These are phyloP conservation scores for Atherinomorus stipes DNA, from an alignment of 2,113 vertebrate species.

Conservation along the genomic window DNA sequence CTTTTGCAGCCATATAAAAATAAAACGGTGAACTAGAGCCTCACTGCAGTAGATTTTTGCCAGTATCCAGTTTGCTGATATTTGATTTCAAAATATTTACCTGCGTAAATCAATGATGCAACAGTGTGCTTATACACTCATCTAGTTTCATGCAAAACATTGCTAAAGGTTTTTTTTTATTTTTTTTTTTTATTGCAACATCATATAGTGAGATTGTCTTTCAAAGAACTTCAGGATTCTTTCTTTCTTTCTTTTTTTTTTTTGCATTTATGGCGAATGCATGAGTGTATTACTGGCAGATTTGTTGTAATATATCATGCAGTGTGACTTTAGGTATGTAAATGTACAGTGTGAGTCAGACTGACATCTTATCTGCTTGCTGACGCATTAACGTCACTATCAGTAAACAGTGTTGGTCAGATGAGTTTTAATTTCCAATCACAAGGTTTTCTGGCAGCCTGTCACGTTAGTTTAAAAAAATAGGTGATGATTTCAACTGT, in stretches of 20 bases:
- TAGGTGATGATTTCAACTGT: conserved; percentile 15
- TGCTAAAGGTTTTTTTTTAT: too few relatives aligned
- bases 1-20: too few relatives aligned
- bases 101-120: too few relatives aligned
- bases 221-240: conserved; percentile 3
- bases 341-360: conserved; percentile 16
- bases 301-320: background rate
- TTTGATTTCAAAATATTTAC: too few relatives aligned
- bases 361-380: conserved; percentile 17
- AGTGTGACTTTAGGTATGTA: conserved; percentile 12
- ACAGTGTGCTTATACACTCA: too few relatives aligned
- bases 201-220: too few relatives aligned
- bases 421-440: conserved; percentile 33
- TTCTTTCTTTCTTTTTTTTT: too few relatives aligned
- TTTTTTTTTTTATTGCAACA: too few relatives aligned
- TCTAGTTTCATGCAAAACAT: too few relatives aligned
- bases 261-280: background rate
- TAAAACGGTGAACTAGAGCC: too few relatives aligned
- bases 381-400: background rate
- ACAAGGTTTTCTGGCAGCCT: conserved; percentile 22
- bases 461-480: conserved; percentile 39
- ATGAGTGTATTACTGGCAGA: background rate
- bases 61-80: too few relatives aligned
- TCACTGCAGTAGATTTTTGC: too few relatives aligned
- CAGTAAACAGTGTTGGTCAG: conserved; percentile 7